Evolutionary conservation across 1,140 invertebrate species (phyloP).

Genomic region (Drosophila kanapiae): DNA sequence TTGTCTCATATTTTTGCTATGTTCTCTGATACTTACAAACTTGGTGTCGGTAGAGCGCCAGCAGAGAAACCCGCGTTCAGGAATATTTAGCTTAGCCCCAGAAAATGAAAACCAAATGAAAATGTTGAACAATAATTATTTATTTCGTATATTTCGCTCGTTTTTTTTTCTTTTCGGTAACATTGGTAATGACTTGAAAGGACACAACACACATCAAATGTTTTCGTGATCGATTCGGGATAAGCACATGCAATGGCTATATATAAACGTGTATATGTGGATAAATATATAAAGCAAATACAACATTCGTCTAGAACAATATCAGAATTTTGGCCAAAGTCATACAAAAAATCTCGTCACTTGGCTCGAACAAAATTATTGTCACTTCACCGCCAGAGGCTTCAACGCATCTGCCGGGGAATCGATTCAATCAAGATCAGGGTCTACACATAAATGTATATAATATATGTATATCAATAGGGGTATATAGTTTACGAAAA

Average conservation of each 20-base stretch:
- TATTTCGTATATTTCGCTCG: conserved; percentile 15
- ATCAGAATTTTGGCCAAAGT: conserved; percentile 22
- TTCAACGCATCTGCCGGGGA: not conserved
- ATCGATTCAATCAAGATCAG: conserved; percentile 16
- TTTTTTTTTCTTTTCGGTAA: conserved; percentile 17
- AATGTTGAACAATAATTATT: conserved; percentile 43
- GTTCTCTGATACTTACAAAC: no score
- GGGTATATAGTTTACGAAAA: conserved; percentile 6
- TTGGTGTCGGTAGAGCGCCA: no score
- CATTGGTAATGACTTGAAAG: conserved; percentile 47
- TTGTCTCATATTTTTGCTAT: no score
- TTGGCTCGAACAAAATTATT: conserved; percentile 55
- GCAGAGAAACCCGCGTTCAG: no score
- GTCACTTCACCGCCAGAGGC: conserved; percentile 24
- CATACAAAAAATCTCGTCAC: not conserved
- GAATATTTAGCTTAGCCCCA: no score
- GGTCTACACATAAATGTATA: conserved; percentile 13
- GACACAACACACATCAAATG: conserved; percentile 40
- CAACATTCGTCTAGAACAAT: conserved; percentile 37
- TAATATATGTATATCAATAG: not conserved
- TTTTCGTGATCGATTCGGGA: conserved; percentile 34
- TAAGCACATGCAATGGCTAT: conserved; percentile 13
- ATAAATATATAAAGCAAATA: conserved; percentile 18
- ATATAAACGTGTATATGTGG: conserved; percentile 11
- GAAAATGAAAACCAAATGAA: no score